Evolutionary conservation across 2,113 vertebrate genomes (phyloP), one percentile per base, ranked within the genome.

Genomic region (Gnathonemus echidnorhynchus): DNA sequence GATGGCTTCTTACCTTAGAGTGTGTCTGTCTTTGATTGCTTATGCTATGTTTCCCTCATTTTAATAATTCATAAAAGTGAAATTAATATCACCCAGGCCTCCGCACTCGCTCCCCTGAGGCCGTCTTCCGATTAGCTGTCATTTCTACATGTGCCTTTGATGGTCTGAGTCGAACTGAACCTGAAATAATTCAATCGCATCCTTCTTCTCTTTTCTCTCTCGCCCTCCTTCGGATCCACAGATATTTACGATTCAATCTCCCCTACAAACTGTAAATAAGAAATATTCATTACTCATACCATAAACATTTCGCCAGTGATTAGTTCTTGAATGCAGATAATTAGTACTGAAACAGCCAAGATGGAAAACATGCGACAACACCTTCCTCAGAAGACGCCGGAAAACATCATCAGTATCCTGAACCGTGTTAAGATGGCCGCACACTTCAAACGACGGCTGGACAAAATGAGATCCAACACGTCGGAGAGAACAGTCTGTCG

Each of bases 61-160:
- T 92, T 1, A 50, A 91, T 88, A 88, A 48, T 74, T 89, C n/a
- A 85, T 88, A 62, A 87, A 48, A 48, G n/a, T 39, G 84, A 87
- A 90, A 86, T 88, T 58, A 84, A 90, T 89, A 89, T 35, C 48
- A 13, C 19, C 70, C 48, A 42, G 74, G 27, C 88, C 48, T 48
- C 45, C 27, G 21, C 48, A 10, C 62, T 35, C 4, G 1, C 80
- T 53, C 24, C 83, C 84, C 84, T 4, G 46, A 46, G 84, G 89
- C 27, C 42, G 13, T 39, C 58, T 87, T 70, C 45, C 70, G 56
- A 87, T 90, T 70, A 70, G 89, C 42, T 70, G 62, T 87, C 84
- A 53, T 58, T n/a, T 27, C 77, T n/a, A 70, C 45, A 50, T 8
- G 53, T 9, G 39, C 39, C 31, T 49, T 84, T 11, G 19, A 46